These are phyloP conservation scores for Aphis craccivora DNA, from an alignment of 1,140 invertebrate species.

Conservation along the genomic window DNA sequence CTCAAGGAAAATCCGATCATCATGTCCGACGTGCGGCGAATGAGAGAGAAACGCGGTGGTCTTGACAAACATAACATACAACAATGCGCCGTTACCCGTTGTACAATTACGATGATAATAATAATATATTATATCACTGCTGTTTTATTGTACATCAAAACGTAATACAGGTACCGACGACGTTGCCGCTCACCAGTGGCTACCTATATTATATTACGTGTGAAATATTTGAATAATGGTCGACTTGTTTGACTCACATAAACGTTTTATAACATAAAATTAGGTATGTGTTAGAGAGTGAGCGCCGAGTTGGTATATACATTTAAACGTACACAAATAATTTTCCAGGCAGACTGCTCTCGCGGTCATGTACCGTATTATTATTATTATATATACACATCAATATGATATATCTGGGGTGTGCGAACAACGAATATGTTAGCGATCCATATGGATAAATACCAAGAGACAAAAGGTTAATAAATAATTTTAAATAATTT, in stretches of 20 bases:
- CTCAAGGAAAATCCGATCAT: background rate
- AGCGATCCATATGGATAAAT: no score
- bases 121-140: background rate
- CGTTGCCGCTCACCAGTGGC: background rate
- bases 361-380: background rate
- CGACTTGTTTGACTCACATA: background rate
- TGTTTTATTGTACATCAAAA: slow-evolving; percentile 22
- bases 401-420: background rate
- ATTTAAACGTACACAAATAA: background rate
- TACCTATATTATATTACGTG: background rate
- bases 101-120: background rate
- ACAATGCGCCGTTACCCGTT: background rate
- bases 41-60: background rate
- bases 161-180: background rate
- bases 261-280: background rate
- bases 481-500: no score
- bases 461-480: no score
- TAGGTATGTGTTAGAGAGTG: background rate
- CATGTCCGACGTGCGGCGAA: background rate
- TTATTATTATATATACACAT: background rate
- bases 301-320: background rate
- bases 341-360: background rate
- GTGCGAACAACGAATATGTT: no score
- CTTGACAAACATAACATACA: background rate
- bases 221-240: slow-evolving; percentile 14